phyloP scores from a whole-genome alignment of 2,888 invertebrate genomes.

The Drosophila infuscata region DNA sequence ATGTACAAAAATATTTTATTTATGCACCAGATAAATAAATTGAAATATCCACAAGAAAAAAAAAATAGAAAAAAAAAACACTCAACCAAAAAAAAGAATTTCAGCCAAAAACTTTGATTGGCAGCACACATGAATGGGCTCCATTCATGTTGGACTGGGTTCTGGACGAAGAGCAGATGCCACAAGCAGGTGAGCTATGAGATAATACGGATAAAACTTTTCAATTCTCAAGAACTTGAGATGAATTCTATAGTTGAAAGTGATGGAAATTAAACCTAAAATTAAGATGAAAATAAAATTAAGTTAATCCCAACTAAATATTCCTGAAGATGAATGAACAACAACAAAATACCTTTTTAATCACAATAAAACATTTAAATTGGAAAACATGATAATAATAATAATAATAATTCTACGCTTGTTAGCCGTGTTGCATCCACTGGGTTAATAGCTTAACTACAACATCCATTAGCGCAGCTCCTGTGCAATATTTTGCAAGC shows the following conservation, averaged over 20 bases:
- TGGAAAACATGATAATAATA: too few relatives aligned
- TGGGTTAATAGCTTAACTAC: neutral
- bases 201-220: neutral
- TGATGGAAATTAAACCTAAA: neutral
- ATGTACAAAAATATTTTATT: conserved; percentile 74
- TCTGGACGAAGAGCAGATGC: conserved; percentile 52
- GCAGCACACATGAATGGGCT: conserved; percentile 58
- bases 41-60: conserved; percentile 37
- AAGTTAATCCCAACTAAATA: neutral
- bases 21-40: conserved; percentile 74
- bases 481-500: neutral
- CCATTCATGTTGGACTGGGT: conserved; percentile 13
- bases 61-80: neutral
- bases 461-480: neutral
- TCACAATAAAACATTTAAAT: too few relatives aligned
- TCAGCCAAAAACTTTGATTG: conserved; percentile 53
- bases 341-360: too few relatives aligned
- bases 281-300: neutral
- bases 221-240: conserved; percentile 13
- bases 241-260: neutral
- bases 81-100: neutral
- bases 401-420: too few relatives aligned
- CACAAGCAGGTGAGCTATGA: conserved; percentile 33
- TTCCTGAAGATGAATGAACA: too few relatives aligned
- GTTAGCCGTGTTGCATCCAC: neutral